Conservation (phyloP, 2,888 invertebrate species). For the Phaedon cochleariae region DNA sequence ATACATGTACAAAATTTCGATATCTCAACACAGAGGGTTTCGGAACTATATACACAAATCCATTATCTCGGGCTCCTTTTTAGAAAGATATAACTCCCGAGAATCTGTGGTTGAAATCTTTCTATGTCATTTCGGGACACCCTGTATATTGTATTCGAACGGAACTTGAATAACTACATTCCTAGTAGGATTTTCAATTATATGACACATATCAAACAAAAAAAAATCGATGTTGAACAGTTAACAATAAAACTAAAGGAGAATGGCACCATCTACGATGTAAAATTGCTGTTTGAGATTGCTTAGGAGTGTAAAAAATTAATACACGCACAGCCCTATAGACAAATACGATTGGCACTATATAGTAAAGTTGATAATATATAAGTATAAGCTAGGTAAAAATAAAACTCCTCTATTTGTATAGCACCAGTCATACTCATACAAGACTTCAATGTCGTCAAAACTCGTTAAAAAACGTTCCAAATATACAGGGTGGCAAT, state of each 20-base stretch:
- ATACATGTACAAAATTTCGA: too few relatives aligned
- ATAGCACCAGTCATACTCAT: constrained; percentile 43
- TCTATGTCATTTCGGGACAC: too few relatives aligned
- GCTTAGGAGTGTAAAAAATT: constrained; percentile 44
- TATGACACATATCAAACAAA: not conserved
- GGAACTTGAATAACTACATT: too few relatives aligned
- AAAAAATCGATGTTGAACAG: too few relatives aligned
- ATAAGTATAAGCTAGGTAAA: constrained; percentile 44
- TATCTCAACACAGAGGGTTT: too few relatives aligned
- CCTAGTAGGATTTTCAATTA: too few relatives aligned
- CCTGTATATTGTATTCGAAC: too few relatives aligned
- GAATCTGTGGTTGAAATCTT: too few relatives aligned
- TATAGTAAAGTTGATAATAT: constrained; percentile 44
- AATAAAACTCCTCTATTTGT: constrained; percentile 44
- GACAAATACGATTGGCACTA: constrained; percentile 56
- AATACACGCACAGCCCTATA: constrained; percentile 59
- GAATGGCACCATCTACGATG: constrained; percentile 7
- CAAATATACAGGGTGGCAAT: too few relatives aligned
- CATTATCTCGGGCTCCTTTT: too few relatives aligned
- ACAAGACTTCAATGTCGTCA: constrained; percentile 36
- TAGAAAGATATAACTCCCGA: too few relatives aligned
- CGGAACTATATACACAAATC: too few relatives aligned
- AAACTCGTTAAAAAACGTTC: not conserved
- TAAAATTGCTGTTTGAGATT: constrained; percentile 37
- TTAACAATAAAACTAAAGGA: not conserved